Evolutionary conservation across 1,140 invertebrate species (phyloP).

Genomic region (Pogonus chalceus): DNA sequence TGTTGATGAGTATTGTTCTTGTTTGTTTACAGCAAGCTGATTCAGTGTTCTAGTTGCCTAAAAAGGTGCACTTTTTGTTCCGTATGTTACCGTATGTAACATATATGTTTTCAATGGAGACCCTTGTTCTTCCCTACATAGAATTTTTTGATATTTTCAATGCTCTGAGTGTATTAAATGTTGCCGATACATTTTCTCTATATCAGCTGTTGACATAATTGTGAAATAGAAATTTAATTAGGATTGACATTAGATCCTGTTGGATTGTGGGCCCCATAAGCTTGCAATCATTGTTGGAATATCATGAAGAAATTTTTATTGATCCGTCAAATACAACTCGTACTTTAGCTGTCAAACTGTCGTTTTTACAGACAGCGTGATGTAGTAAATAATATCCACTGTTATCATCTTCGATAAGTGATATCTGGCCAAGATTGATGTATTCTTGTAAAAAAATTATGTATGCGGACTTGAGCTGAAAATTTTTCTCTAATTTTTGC

Average conservation of each 20-base stretch:
- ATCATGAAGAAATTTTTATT: slow-evolving; percentile 17
- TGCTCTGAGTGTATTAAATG: slow-evolving; percentile 20
- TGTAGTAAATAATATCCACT: slow-evolving; percentile 8
- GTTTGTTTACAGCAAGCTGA: no score
- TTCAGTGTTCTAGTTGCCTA: no score
- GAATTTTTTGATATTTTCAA: slow-evolving; percentile 29
- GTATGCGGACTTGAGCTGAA: background rate
- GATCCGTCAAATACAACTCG: slow-evolving; percentile 16
- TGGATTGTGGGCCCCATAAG: slow-evolving; percentile 19
- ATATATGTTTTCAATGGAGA: background rate
- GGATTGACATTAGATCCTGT: slow-evolving; percentile 21
- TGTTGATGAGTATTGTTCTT: no score
- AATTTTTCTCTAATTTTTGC: slow-evolving; percentile 6
- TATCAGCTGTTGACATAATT: slow-evolving; percentile 27
- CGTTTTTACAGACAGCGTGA: slow-evolving; percentile 35
- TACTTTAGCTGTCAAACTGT: slow-evolving; percentile 24
- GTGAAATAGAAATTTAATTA: slow-evolving; percentile 33
- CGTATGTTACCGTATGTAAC: background rate
- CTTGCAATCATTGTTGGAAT: slow-evolving; percentile 20
- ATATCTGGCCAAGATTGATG: background rate
- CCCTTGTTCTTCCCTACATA: slow-evolving; percentile 26
- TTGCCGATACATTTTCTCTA: slow-evolving; percentile 32
- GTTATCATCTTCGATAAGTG: background rate
- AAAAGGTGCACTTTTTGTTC: no score
- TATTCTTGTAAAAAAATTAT: background rate